A percentile compares a stretch with the other conserved stretches of the same genome.
Evolutionary conservation across 2,888 invertebrate genomes (phyloP).

Genomic region (Mystacides longicornis): DNA sequence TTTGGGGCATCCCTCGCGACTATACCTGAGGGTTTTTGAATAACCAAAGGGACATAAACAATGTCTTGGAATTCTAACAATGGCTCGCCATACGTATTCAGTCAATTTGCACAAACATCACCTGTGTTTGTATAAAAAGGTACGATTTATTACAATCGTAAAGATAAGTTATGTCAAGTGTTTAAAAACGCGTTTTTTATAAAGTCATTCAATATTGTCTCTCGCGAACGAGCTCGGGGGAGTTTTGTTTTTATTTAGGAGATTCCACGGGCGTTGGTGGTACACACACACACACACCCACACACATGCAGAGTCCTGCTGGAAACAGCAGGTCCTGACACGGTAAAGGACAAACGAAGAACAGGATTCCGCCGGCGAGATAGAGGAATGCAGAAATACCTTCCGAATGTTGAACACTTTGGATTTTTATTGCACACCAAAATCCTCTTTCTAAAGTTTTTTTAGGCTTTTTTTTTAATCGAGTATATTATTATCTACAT

Average conservation of each 20-base stretch:
- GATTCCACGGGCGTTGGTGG: not conserved
- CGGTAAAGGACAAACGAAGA: not conserved
- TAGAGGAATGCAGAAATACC: not conserved
- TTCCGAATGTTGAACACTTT: no score
- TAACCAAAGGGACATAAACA: not conserved
- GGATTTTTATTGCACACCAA: no score
- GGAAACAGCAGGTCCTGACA: not conserved
- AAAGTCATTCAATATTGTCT: not conserved
- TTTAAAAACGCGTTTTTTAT: not conserved
- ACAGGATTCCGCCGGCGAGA: not conserved
- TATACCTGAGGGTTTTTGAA: not conserved
- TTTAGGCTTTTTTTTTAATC: no score
- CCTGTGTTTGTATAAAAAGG: not conserved
- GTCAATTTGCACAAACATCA: conserved; percentile 1
- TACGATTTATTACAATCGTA: conserved; percentile 2
- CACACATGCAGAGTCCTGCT: not conserved
- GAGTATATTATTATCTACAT: no score
- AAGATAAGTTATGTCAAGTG: not conserved
- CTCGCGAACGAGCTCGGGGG: not conserved
- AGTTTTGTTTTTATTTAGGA: not conserved
- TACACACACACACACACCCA: no score
- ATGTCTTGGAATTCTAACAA: not conserved
- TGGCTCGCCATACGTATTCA: not conserved
- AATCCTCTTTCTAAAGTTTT: no score
- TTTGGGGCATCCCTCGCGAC: no score